Evolutionary conservation across 2,888 invertebrate species (phyloP).

Genomic region (Dicyrtoma fusca): DNA sequence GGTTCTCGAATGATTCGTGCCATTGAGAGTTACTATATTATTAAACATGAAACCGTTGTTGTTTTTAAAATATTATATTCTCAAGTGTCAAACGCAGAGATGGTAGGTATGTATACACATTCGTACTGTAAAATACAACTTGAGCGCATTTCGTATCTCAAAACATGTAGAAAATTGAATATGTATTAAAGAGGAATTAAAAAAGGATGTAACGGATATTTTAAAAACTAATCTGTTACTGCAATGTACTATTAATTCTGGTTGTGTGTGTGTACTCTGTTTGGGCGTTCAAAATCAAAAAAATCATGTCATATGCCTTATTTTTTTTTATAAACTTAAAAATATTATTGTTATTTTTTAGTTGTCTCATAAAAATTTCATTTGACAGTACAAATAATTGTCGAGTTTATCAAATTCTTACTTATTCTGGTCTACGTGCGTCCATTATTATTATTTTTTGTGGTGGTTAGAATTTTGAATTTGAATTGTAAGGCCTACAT

Average conservation of each 20-base stretch:
- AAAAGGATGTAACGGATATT: not conserved
- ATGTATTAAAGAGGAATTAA: not conserved
- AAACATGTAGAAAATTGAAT: no score
- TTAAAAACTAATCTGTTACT: not conserved
- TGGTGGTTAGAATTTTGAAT: no score
- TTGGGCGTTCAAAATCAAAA: no score
- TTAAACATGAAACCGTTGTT: not conserved
- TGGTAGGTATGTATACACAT: not conserved
- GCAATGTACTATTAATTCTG: not conserved
- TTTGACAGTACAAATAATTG: constrained; percentile 33
- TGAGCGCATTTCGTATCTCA: no score
- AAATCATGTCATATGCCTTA: not conserved
- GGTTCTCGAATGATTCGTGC: not conserved
- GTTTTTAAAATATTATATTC: not conserved
- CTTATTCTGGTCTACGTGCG: no score
- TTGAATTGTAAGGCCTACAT: no score
- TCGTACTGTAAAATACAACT: not conserved
- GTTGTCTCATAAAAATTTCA: constrained; percentile 13
- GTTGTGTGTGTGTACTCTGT: not conserved
- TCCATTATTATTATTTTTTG: no score
- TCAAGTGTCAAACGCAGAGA: not conserved
- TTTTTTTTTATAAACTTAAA: constrained; percentile 2
- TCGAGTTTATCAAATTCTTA: constrained; percentile 20
- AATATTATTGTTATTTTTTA: not conserved
- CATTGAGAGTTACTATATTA: constrained; percentile 3